Evolutionary conservation across 2,113 vertebrate genomes (phyloP).

Genomic region (Gambusia affinis): DNA sequence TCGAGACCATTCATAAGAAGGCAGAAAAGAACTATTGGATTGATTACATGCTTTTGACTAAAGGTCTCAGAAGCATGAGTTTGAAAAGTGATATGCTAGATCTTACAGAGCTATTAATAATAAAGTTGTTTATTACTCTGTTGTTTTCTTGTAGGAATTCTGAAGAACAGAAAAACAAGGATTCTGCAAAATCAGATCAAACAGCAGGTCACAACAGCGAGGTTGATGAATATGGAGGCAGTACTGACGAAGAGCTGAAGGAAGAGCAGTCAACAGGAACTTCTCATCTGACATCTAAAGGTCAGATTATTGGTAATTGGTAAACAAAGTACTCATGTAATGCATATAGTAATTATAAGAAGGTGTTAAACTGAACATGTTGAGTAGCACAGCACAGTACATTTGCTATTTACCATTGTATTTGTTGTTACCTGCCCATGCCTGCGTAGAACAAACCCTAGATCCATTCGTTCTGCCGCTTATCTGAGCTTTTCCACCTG

Average conservation of each 20-base stretch:
- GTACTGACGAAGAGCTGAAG: conserved; percentile 71
- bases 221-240: conserved; percentile 69
- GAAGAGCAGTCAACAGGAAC: conserved; percentile 7
- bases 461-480: no score
- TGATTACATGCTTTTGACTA: no score
- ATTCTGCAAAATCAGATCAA: background rate
- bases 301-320: conserved; percentile 18
- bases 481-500: no score
- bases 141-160: conserved; percentile 17
- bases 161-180: background rate
- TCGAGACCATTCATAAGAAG: no score
- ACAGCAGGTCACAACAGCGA: background rate
- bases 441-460: no score
- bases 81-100: background rate
- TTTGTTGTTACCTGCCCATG: no score
- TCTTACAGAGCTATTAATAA: background rate
- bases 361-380: no score
- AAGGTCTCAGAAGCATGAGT: background rate
- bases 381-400: no score
- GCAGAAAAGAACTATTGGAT: no score
- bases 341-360: no score
- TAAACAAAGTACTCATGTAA: no score
- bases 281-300: background rate
- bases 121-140: background rate
- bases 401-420: no score